Evolutionary conservation across 2,797 vertebrate genomes (phyloP).

Genomic region (Macroramphosus scolopax): DNA sequence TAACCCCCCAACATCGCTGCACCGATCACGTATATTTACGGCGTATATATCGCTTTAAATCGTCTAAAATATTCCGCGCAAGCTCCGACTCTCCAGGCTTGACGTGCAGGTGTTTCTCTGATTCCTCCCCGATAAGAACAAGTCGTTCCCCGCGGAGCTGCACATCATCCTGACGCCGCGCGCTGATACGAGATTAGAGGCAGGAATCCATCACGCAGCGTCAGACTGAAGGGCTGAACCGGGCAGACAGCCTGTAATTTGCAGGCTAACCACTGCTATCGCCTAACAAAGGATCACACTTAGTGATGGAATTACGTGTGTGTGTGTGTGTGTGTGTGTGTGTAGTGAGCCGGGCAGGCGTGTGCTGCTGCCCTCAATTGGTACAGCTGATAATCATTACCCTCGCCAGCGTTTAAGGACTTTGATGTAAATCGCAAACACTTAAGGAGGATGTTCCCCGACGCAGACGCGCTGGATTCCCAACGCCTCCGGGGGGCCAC

Average conservation of each 20-base stretch:
- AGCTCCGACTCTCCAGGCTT: no score
- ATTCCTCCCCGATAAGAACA: slow-evolving; percentile 27
- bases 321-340: slow-evolving; percentile 21
- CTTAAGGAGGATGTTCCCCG: slow-evolving; percentile 54
- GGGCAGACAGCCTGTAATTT: slow-evolving; percentile 48
- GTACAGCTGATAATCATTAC: slow-evolving; percentile 70
- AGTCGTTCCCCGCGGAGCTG: slow-evolving; percentile 6
- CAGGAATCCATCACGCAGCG: slow-evolving; percentile 30
- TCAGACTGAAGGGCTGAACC: slow-evolving; percentile 44
- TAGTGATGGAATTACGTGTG: no score
- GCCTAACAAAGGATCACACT: slow-evolving; percentile 35
- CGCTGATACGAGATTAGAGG: slow-evolving; percentile 32
- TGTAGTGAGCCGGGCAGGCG: slow-evolving; percentile 11
- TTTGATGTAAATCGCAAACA: no score
- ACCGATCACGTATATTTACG: no score
- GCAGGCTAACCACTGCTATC: slow-evolving; percentile 43
- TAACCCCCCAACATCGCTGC: no score
- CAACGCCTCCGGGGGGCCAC: slow-evolving; percentile 17
- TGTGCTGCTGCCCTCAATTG: slow-evolving; percentile 48
- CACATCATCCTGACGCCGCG: slow-evolving; percentile 20
- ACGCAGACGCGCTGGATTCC: background rate
- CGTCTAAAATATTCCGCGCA: no score
- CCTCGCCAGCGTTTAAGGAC: no score
- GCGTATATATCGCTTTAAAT: no score
- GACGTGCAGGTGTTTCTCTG: no score